These are phyloP conservation scores for Pomatostomus ruficeps DNA, from an alignment of 2,113 vertebrate species.

Conservation along the genomic window DNA sequence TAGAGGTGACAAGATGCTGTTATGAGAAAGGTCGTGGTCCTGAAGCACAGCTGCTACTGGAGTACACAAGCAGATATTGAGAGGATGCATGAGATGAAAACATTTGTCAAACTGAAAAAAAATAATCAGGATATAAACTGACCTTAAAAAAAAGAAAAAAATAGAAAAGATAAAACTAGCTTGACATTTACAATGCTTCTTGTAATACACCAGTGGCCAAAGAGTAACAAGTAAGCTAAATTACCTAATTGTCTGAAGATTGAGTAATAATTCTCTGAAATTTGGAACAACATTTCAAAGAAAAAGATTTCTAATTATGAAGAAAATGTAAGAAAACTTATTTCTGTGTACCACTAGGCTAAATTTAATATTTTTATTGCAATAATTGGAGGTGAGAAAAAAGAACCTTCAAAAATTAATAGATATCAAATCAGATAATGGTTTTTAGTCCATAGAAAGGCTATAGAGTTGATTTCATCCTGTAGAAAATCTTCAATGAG, in stretches of 20 bases:
- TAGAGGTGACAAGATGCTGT: neutral
- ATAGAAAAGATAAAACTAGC: rapidly evolving
- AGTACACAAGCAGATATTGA: neutral
- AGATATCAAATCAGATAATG: neutral
- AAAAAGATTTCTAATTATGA: neutral
- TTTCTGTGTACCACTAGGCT: neutral
- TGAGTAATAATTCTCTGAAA: neutral
- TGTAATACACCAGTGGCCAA: neutral
- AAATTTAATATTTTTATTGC: neutral
- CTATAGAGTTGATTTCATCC: neutral
- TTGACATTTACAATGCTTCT: neutral
- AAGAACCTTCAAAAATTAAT: neutral
- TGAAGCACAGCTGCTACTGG: neutral
- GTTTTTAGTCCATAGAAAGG: neutral
- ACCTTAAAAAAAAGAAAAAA: neutral
- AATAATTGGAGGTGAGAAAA: neutral
- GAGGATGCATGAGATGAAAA: neutral
- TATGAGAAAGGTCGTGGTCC: neutral
- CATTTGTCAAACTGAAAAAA: neutral
- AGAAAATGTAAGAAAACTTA: neutral
- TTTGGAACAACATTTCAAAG: neutral
- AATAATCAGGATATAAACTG: neutral
- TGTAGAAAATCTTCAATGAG: neutral
- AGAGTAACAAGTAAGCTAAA: neutral
- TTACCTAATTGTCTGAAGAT: neutral